These are phyloP conservation scores for Helarctos malayanus DNA, from an alignment of 2,797 vertebrate genomes.

Conservation along the genomic window DNA sequence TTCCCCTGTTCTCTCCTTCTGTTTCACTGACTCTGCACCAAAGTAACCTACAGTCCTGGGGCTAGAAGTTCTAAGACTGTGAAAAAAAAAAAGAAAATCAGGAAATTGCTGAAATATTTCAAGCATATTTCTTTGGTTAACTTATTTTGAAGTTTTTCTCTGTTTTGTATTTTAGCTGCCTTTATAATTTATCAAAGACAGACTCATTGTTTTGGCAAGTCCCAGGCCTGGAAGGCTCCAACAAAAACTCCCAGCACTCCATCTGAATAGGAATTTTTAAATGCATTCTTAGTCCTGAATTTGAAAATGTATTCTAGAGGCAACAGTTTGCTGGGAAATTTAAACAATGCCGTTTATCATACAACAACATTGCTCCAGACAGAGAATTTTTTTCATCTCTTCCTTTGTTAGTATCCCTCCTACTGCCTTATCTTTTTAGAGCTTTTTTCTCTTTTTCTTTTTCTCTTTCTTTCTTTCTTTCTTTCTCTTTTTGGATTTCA, in stretches of 20 bases:
- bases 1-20: background rate
- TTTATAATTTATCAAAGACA: slow-evolving; percentile 83
- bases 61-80: background rate
- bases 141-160: slow-evolving; percentile 84
- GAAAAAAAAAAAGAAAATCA: slow-evolving; percentile 77
- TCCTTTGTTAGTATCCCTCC: background rate
- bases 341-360: slow-evolving; percentile 42
- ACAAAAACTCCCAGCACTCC: slow-evolving; percentile 58
- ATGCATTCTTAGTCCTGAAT: slow-evolving; percentile 50
- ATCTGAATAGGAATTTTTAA: slow-evolving; percentile 64
- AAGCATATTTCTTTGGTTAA: slow-evolving; percentile 87
- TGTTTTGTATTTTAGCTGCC: slow-evolving; percentile 78
- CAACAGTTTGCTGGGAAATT: slow-evolving; percentile 39
- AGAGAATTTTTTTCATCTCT: slow-evolving; percentile 41
- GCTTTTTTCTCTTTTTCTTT: no score
- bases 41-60: background rate
- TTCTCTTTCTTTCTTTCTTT: background rate
- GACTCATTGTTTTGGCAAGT: slow-evolving; percentile 85
- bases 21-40: background rate
- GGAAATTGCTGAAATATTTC: slow-evolving; percentile 85
- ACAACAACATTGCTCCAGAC: background rate
- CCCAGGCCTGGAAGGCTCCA: slow-evolving; percentile 78
- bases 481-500: background rate
- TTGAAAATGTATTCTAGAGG: slow-evolving; percentile 65
- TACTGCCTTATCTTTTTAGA: background rate